Conservation (phyloP, 23 tunicate species). For the Phallusia fumigata region DNA sequence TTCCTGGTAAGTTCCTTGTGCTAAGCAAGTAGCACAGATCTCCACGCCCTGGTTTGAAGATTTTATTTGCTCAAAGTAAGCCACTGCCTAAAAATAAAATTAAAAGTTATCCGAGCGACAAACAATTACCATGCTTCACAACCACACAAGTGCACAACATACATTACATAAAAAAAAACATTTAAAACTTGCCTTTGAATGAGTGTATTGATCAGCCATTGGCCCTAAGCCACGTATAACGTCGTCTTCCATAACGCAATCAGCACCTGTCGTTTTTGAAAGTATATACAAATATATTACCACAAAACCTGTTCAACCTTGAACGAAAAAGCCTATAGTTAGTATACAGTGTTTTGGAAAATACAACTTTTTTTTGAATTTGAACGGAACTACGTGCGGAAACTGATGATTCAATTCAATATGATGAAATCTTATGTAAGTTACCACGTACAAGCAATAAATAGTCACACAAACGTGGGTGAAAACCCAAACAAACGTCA, state of each 20-base stretch:
- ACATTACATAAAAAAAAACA: background rate
- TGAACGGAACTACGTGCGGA: too few relatives aligned
- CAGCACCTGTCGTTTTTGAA: too few relatives aligned
- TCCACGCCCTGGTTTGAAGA: slow-evolving; percentile 72
- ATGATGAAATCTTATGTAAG: too few relatives aligned
- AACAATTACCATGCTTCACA: too few relatives aligned
- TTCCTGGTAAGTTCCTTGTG: slow-evolving; percentile 47
- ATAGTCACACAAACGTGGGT: too few relatives aligned
- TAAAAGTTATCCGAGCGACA: background rate
- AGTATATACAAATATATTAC: background rate
- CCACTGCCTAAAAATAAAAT: slow-evolving; percentile 47
- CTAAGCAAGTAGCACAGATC: slow-evolving; percentile 56
- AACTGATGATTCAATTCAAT: too few relatives aligned
- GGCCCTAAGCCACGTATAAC: slow-evolving; percentile 63
- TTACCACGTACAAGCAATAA: too few relatives aligned
- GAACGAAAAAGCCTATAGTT: too few relatives aligned
- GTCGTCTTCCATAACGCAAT: slow-evolving; percentile 48
- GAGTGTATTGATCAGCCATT: slow-evolving; percentile 47
- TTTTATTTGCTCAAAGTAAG: slow-evolving; percentile 79
- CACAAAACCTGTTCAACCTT: background rate
- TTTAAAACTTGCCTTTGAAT: slow-evolving; percentile 36
- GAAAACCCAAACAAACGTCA: slow-evolving; percentile 4
- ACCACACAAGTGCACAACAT: background rate
- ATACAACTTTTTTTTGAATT: too few relatives aligned
- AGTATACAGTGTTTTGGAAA: too few relatives aligned